These are phyloP conservation scores for Ypsolopha scabrella DNA, from an alignment of 2,888 invertebrate genomes.

Conservation along the genomic window DNA sequence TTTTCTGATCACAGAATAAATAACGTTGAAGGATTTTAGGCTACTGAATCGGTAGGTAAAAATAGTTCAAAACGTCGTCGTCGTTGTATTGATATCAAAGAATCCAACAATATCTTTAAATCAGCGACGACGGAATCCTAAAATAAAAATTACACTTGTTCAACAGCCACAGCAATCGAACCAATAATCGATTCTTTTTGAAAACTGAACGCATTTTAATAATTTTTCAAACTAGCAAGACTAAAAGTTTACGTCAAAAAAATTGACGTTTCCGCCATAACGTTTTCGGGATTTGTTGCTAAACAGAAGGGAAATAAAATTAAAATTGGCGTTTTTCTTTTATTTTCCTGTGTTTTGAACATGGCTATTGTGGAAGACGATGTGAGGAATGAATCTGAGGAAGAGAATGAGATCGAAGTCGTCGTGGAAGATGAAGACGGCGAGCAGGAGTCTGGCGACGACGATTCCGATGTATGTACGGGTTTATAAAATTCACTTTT, in stretches of 20 bases:
- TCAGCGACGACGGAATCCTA: no score
- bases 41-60: no score
- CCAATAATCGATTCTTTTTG: no score
- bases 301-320: slow-evolving; percentile 25
- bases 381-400: slow-evolving; percentile 56
- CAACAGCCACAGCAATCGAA: no score
- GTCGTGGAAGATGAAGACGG: slow-evolving; percentile 54
- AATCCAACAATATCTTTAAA: no score
- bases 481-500: background rate
- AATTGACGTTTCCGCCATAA: slow-evolving; percentile 21
- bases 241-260: background rate
- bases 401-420: slow-evolving; percentile 60
- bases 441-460: slow-evolving; percentile 21
- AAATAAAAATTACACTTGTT: no score
- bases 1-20: no score
- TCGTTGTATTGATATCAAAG: no score
- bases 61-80: no score
- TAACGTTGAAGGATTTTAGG: no score
- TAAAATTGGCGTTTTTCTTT: slow-evolving; percentile 12
- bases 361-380: slow-evolving; percentile 65
- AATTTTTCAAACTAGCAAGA: background rate
- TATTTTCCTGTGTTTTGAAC: slow-evolving; percentile 19
- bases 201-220: no score
- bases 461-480: slow-evolving; percentile 49
- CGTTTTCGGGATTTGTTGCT: slow-evolving; percentile 28